Evolutionary conservation across 2,888 invertebrate genomes (phyloP).

Genomic region (Ephialtes manifestator): DNA sequence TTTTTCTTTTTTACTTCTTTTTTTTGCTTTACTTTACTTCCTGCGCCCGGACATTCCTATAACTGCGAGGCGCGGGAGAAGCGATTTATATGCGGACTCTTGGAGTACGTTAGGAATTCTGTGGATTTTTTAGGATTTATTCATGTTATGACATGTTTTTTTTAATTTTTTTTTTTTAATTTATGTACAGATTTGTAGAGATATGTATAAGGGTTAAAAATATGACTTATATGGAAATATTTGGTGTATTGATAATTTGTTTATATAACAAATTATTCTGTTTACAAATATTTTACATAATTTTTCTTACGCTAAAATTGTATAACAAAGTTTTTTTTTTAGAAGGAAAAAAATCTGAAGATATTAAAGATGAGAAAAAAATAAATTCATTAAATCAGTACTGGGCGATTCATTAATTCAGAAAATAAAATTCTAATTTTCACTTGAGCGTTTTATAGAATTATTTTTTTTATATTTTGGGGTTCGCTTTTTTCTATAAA

Average conservation of each 20-base stretch:
- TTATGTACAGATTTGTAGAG: no score
- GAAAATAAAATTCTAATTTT: not conserved
- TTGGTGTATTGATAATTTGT: no score
- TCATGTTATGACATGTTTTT: not conserved
- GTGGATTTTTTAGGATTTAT: not conserved
- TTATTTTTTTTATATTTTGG: not conserved
- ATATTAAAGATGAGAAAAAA: not conserved
- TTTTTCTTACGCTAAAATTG: no score
- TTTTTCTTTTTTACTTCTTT: conserved; percentile 53
- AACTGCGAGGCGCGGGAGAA: not conserved
- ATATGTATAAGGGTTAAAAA: no score
- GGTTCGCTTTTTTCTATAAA: not conserved
- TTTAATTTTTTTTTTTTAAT: no score
- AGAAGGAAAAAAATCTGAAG: no score
- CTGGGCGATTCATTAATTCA: not conserved
- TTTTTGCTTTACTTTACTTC: not conserved
- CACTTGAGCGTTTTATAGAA: no score
- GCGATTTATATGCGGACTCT: not conserved
- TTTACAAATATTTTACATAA: no score
- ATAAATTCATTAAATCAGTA: not conserved
- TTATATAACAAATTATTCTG: no score
- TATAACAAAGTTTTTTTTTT: no score
- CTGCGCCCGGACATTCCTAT: conserved; percentile 15
- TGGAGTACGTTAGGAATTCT: not conserved
- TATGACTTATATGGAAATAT: no score